phyloP scores from a whole-genome alignment of 1,140 invertebrate genomes.

The Drosophila ambigua region DNA sequence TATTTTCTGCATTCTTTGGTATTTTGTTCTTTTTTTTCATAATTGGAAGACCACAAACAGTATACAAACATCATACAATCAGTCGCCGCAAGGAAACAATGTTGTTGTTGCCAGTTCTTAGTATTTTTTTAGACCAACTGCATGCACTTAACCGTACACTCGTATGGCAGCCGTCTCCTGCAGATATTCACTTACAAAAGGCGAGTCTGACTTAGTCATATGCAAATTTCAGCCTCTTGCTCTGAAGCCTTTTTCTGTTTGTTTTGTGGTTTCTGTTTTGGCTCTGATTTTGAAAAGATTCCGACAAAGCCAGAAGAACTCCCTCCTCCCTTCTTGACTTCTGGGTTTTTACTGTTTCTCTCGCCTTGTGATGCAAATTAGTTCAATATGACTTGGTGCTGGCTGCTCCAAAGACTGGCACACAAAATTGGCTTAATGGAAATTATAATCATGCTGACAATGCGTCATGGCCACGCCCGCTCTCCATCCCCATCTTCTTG shows the following conservation, averaged over 20 bases:
- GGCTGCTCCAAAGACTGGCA: neutral
- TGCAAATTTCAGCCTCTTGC: slow-evolving; percentile 13
- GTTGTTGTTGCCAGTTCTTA: too few species aligned
- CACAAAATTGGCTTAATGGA: slow-evolving; percentile 66
- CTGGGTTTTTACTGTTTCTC: slow-evolving; percentile 17
- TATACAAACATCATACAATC: too few species aligned
- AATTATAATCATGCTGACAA: slow-evolving; percentile 68
- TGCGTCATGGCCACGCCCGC: slow-evolving; percentile 41
- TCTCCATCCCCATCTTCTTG: neutral
- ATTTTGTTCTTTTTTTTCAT: too few species aligned
- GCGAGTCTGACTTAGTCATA: neutral
- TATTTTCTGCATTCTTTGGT: too few species aligned
- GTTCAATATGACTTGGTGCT: slow-evolving; percentile 60
- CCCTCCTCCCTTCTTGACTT: slow-evolving; percentile 11
- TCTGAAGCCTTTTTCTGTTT: neutral
- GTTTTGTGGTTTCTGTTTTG: slow-evolving; percentile 31
- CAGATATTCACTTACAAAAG: slow-evolving; percentile 13
- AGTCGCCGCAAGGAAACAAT: too few species aligned
- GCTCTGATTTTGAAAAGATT: slow-evolving; percentile 25
- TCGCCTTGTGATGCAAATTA: slow-evolving; percentile 62
- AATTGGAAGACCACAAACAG: too few species aligned
- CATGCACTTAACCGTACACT: too few species aligned
- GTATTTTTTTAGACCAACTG: too few species aligned
- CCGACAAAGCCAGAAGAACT: slow-evolving; percentile 3
- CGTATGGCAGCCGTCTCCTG: neutral